Base-by-base conservation (phyloP, 2,888 invertebrate genomes). In the Sepiola atlantica region DNA sequence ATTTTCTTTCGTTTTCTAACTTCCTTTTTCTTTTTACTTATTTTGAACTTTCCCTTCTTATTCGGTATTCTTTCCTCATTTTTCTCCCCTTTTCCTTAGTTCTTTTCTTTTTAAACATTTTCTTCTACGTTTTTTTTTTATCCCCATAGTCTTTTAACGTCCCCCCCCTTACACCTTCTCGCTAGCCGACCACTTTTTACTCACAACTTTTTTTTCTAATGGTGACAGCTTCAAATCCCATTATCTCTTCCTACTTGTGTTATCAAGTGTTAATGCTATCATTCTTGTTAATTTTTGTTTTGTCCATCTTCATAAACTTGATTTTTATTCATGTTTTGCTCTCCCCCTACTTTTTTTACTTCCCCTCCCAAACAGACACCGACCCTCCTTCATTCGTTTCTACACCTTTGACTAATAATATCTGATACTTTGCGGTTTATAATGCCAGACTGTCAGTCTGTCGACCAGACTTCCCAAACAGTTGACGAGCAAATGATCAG, bases 401-500 rank as follows among this genome's bases (percentile, higher is more conserved):
- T n/a, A n/a, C 77, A 77, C 77, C 77, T n/a, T 32, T 32, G 14
- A 77, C 77, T 77, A 77, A 16, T 77, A 77, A 16, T 32, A 4
- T 77, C 77, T 77, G 77, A 77, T 77, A 77, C n/a, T n/a, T 32
- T 32, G 77, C n/a, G 77, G 77, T 77, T 45, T 77, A 77, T n/a
- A 32, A 77, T n/a, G n/a, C 77, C n/a, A 77, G 77, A 77, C 77
- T 77, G 77, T 77, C 77, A 77, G 77, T 77, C 77, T 28, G 77
- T 77, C 28, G 77, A 77, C 77, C n/a, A 77, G 77, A 77, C 77
- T 32, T n/a, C 14, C 8, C n/a, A 77, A 77, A 77, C 77, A 16
- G 77, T 77, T 77, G 77, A 77, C 77, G n/a, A n/a, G n/a, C 77
- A 77, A 77, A 77, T 77, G 77, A 77, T 77, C 77, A 77, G 32